These are phyloP conservation scores for Paraplagusia blochii DNA, from an alignment of 2,113 vertebrate species.

Conservation along the genomic window DNA sequence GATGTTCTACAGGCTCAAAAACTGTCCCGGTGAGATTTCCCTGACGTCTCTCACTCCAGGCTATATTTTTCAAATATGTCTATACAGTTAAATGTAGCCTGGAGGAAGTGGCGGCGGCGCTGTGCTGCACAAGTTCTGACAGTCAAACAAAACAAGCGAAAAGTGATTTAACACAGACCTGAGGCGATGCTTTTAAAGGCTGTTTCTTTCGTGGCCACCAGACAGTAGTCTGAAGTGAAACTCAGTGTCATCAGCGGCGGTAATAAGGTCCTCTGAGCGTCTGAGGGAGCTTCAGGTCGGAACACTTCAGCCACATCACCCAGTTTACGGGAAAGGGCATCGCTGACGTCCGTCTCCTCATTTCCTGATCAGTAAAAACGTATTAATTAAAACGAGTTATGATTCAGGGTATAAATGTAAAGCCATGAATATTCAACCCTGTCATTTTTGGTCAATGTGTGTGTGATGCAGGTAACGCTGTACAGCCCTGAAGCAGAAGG, in stretches of 20 bases:
- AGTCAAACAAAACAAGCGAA: conserved; percentile 51
- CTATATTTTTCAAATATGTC: conserved; percentile 61
- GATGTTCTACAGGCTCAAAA: conserved; percentile 33
- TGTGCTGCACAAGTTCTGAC: conserved; percentile 48
- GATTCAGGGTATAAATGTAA: conserved; percentile 9
- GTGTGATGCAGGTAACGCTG: conserved; percentile 75
- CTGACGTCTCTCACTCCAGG: conserved; percentile 54
- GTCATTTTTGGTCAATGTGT: conserved; percentile 7
- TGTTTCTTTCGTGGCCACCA: conserved; percentile 39
- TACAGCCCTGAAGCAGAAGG: conserved; percentile 83
- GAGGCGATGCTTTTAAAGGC: conserved; percentile 49
- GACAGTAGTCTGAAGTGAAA: conserved; percentile 12
- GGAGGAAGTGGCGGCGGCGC: conserved; percentile 37
- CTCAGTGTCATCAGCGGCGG: conserved; percentile 1
- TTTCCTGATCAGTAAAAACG: conserved; percentile 36
- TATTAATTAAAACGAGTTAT: not conserved
- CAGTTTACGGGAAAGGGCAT: not conserved
- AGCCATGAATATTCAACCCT: conserved; percentile 20
- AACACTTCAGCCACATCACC: conserved; percentile 25
- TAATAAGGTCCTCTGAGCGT: not conserved
- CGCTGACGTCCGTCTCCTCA: conserved; percentile 32
- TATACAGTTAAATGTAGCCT: conserved; percentile 69
- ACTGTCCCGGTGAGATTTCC: conserved; percentile 47
- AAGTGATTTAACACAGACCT: conserved; percentile 55
- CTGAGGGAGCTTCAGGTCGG: conserved; percentile 7